Percentiles rank a stretch among this genome's conserved stretches.
Evolutionary conservation across 2,797 vertebrate species (phyloP).

Genomic region (Chiroxiphia lanceolata): DNA sequence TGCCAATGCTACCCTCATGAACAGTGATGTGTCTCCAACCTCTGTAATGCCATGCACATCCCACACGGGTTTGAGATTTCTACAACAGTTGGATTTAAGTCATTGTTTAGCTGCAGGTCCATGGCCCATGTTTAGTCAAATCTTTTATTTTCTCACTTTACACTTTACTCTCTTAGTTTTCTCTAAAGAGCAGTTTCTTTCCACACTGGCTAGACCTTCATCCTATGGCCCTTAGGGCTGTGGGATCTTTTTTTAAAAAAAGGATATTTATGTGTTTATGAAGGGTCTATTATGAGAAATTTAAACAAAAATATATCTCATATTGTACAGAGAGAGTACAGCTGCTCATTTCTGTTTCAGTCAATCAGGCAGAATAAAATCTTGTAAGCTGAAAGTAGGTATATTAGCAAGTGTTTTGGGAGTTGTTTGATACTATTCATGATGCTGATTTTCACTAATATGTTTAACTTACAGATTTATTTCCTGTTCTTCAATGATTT

Average conservation of each 20-base stretch:
- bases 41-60: background rate
- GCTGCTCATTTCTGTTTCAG: background rate
- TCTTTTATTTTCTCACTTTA: background rate
- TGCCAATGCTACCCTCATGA: background rate
- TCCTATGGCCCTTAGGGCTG: background rate
- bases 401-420: background rate
- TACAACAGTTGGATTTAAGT: background rate
- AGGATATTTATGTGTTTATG: background rate
- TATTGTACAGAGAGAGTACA: background rate
- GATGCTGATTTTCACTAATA: background rate
- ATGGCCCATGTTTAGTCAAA: background rate
- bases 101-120: fast-evolving
- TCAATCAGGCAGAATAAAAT: background rate
- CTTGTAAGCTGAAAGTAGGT: background rate
- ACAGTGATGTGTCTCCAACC: background rate
- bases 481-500: background rate
- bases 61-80: background rate
- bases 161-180: background rate
- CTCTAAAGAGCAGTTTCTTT: background rate
- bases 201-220: background rate
- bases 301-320: background rate
- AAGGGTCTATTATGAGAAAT: background rate
- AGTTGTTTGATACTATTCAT: background rate
- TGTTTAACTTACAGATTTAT: background rate
- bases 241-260: background rate